These are phyloP conservation scores for Fregata magnificens DNA, from an alignment of 2,113 vertebrate genomes.

Conservation along the genomic window DNA sequence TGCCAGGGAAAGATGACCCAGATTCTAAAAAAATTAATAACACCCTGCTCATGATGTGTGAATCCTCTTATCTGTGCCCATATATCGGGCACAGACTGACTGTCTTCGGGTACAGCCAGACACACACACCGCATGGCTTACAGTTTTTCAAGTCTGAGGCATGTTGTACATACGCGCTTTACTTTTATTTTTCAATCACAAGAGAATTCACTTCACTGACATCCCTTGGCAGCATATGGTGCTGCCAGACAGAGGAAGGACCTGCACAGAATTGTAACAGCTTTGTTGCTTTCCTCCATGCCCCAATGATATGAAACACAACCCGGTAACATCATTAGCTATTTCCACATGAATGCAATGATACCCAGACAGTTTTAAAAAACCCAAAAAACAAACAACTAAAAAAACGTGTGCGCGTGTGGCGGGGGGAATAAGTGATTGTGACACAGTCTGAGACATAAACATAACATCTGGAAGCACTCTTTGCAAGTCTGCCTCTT, in stretches of 20 bases:
- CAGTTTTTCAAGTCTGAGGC: background rate
- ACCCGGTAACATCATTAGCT: background rate
- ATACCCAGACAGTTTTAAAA: background rate
- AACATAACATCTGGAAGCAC: background rate
- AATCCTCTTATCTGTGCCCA: background rate
- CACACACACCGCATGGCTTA: background rate
- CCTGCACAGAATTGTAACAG: background rate
- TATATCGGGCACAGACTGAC: background rate
- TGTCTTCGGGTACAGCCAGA: background rate
- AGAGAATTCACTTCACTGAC: background rate
- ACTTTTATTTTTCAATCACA: background rate
- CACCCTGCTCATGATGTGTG: background rate
- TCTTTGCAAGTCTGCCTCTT: slow-evolving; percentile 1
- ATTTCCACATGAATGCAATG: background rate
- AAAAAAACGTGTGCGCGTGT: rapidly evolving
- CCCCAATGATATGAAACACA: background rate
- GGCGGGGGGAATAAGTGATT: background rate
- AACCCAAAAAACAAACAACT: background rate
- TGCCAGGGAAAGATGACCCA: background rate
- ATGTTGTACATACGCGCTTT: background rate
- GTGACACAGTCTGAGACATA: background rate
- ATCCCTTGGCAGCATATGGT: background rate
- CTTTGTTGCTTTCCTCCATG: background rate
- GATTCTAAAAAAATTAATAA: background rate
- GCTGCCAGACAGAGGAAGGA: background rate